These are phyloP conservation scores for Spondyliosoma cantharus DNA, from an alignment of 2,797 vertebrate species.

Conservation along the genomic window DNA sequence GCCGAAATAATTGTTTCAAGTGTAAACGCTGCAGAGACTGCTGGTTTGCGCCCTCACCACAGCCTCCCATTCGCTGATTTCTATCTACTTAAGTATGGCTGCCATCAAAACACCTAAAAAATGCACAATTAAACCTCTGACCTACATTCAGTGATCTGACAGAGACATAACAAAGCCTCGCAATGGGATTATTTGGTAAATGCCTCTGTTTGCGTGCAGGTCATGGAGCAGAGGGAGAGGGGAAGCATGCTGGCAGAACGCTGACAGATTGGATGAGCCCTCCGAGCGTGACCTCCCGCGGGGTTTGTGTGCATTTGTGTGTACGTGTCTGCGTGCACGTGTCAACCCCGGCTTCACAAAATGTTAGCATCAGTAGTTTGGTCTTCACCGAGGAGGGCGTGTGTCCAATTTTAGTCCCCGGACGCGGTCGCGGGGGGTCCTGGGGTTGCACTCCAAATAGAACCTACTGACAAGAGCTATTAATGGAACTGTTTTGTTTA, in stretches of 20 bases:
- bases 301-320: slow-evolving; percentile 29
- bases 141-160: slow-evolving; percentile 1
- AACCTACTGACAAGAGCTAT: slow-evolving; percentile 31
- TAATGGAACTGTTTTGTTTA: slow-evolving; percentile 33
- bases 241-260: slow-evolving; percentile 41
- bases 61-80: background rate
- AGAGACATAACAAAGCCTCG: background rate
- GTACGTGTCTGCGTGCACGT: slow-evolving; percentile 8
- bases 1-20: background rate
- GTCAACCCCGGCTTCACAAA: slow-evolving; percentile 66
- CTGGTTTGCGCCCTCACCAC: background rate
- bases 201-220: slow-evolving; percentile 40
- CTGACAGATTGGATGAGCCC: slow-evolving; percentile 67
- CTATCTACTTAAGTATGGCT: background rate
- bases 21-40: background rate
- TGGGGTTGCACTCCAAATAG: slow-evolving; percentile 25
- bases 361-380: slow-evolving; percentile 68
- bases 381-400: slow-evolving; percentile 48
- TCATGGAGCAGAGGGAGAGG: slow-evolving; percentile 36
- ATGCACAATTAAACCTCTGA: slow-evolving; percentile 11
- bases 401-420: slow-evolving; percentile 45
- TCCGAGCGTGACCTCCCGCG: slow-evolving; percentile 43
- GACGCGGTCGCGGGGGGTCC: slow-evolving; percentile 41
- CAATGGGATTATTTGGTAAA: slow-evolving; percentile 43
- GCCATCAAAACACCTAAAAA: background rate